These are phyloP conservation scores for Campylomormyrus numenius DNA, from an alignment of 2,113 vertebrate species.

Conservation along the genomic window DNA sequence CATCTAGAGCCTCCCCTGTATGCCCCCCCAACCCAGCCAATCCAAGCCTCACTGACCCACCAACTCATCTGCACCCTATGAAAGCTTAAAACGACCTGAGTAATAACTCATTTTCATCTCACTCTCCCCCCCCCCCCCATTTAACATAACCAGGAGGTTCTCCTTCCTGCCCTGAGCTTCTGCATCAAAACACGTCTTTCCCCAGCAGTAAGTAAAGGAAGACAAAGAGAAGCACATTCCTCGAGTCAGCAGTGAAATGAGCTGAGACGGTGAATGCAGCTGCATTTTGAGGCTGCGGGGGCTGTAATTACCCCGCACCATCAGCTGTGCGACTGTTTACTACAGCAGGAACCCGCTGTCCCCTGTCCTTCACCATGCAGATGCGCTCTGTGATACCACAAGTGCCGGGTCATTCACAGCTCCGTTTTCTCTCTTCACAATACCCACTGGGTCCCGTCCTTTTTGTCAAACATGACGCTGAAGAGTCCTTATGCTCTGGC, in stretches of 20 bases:
- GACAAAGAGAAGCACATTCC: background rate
- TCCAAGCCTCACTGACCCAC: background rate
- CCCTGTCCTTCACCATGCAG: background rate
- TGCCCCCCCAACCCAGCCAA: background rate
- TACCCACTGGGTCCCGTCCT: no score
- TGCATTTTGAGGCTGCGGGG: background rate
- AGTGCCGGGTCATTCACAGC: background rate
- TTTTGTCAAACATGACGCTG: background rate
- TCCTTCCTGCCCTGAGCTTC: background rate
- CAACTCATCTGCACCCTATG: background rate
- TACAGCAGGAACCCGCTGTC: background rate
- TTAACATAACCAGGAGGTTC: background rate
- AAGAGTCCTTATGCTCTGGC: background rate
- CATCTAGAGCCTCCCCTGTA: background rate
- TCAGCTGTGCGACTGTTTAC: background rate
- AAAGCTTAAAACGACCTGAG: background rate
- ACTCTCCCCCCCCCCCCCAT: background rate
- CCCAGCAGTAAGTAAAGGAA: background rate
- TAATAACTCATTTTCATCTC: background rate
- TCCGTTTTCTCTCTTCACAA: background rate
- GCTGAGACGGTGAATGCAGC: background rate
- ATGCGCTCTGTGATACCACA: background rate
- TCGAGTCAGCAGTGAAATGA: background rate
- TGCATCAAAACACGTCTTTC: background rate
- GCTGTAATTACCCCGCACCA: background rate